Evolutionary conservation across 2,113 vertebrate species (phyloP), one percentile per base, ranked within the genome.

Genomic region (Proterorhinus semilunaris): DNA sequence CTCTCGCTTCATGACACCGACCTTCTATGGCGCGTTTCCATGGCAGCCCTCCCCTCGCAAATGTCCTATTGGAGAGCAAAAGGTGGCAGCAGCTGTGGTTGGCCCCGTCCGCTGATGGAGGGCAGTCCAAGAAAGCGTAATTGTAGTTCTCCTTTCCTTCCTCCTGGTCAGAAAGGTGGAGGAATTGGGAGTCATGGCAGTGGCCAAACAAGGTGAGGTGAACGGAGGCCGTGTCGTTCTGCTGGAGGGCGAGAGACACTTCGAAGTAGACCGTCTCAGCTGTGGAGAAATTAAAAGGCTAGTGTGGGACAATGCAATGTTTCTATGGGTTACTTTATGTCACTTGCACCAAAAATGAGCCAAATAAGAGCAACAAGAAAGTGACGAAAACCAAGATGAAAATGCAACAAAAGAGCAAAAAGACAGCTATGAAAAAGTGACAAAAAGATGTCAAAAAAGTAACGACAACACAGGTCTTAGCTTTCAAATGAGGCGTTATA

Each of bases 1-100:
- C 66, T 36, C 21, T 58, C 2, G 59, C 43, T 51, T 68, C 63
- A 71, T 49, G 47, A 71, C 71, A 83, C 86, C 72, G 65, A 89
- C 90, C 90, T 89, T 66, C 78, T 27, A 43, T 4, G 53, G 50
- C 63, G 66, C 9, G 66, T 81, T 83, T 83, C 86, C 78, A 84
- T 75, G 64, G 80, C 65, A 76, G 76, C 80, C 50, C 69, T 64
- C 64, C 50, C 43, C 78, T 81, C 49, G 46, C 70, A n/a, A 79
- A 44, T 0, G 74, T 90, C 80, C 76, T 73, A 79, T 83, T 89
- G 68, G 81, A 6, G 13, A 91, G 44, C 83, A 81, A 79, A 47
- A 91, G 81, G 68, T 88, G 81, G 72, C 90, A 91, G 58, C 6
- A 59, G 69, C 69, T 86, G 69, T 66, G 80, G 81, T 75, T 83